Evolutionary conservation across 2,797 vertebrate genomes (phyloP).

Genomic region (Harpagifer antarcticus): DNA sequence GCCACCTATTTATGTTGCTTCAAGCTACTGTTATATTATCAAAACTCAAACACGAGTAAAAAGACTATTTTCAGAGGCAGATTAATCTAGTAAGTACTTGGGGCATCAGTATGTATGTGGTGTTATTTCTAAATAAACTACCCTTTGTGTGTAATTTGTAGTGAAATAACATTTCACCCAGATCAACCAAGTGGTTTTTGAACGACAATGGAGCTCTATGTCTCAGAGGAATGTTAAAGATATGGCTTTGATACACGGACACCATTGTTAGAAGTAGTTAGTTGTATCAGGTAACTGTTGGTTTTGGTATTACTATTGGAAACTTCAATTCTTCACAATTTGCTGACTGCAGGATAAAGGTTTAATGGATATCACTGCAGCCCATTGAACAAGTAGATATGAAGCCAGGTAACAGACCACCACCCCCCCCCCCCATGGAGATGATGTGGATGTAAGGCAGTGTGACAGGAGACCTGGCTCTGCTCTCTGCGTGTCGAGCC

Average conservation of each 20-base stretch:
- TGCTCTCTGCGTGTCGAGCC: conserved; percentile 82
- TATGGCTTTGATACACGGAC: not conserved
- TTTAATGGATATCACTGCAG: not conserved
- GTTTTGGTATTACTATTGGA: not conserved
- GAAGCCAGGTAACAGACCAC: not conserved
- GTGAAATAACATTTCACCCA: too few species aligned
- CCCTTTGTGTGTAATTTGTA: too few species aligned
- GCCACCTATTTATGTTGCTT: too few species aligned
- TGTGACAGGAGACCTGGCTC: conserved; percentile 83
- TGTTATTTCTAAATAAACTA: too few species aligned
- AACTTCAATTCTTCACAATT: not conserved
- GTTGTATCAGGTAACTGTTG: not conserved
- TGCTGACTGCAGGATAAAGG: not conserved
- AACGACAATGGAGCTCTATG: too few species aligned
- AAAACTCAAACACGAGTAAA: too few species aligned
- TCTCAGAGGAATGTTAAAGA: not conserved
- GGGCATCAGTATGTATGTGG: too few species aligned
- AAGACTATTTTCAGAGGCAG: not conserved
- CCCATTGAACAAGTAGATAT: not conserved
- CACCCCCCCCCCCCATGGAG: not conserved
- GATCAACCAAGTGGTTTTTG: too few species aligned
- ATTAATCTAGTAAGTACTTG: not conserved
- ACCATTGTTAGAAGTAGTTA: not conserved
- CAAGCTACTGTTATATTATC: too few species aligned
- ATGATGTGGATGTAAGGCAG: not conserved